Evolutionary conservation across 1,140 invertebrate genomes (phyloP).

Genomic region (Drosophila mauritiana): DNA sequence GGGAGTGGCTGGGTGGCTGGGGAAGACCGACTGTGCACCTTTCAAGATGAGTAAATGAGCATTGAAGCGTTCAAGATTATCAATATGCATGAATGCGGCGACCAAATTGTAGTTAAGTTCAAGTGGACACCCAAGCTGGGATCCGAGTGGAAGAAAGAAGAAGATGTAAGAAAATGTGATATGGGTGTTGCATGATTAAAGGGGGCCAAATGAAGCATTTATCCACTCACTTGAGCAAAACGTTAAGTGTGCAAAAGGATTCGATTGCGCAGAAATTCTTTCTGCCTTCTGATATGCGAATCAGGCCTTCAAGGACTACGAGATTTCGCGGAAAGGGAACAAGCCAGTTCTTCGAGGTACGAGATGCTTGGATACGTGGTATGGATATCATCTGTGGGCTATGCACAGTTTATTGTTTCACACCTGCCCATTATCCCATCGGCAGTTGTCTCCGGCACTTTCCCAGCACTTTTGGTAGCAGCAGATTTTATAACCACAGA

Average conservation of each 20-base stretch:
- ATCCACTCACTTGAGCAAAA: conserved; percentile 23
- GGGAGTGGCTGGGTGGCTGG: neutral
- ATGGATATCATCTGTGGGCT: neutral
- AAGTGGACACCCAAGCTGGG: conserved; percentile 22
- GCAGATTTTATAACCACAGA: conserved; percentile 57
- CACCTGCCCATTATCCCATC: conserved; percentile 36
- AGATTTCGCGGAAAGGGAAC: neutral
- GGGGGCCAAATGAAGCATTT: conserved; percentile 19
- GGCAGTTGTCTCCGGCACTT: conserved; percentile 21
- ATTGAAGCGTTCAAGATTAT: conserved; percentile 61
- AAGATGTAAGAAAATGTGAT: neutral
- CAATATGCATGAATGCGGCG: conserved; percentile 58
- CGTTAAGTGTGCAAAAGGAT: neutral
- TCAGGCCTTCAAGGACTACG: neutral
- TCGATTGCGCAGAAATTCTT: too few relatives aligned
- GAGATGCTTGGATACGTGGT: neutral
- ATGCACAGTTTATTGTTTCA: neutral
- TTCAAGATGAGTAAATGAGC: conserved; percentile 64
- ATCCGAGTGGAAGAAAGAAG: neutral
- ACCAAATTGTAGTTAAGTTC: conserved; percentile 51
- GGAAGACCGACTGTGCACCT: conserved; percentile 14
- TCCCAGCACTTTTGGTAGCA: conserved; percentile 25
- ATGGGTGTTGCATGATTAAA: conserved; percentile 16
- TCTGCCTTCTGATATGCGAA: neutral
- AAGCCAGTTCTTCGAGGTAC: neutral